Percentiles rank a stretch among this genome's conserved stretches.
Conservation (phyloP, 2,797 vertebrate species). For the Halcyon badia region DNA sequence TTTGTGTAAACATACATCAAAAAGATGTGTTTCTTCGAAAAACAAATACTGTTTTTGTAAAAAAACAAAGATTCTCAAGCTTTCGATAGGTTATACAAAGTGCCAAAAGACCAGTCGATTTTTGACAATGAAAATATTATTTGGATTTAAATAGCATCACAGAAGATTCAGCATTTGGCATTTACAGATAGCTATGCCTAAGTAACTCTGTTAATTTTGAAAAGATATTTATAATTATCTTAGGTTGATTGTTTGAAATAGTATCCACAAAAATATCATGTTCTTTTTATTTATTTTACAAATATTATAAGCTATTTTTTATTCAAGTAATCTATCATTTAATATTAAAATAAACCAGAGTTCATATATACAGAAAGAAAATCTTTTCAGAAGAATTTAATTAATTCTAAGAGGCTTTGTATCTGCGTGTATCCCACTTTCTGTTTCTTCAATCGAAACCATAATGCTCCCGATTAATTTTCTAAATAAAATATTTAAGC, state of each 20-base stretch:
- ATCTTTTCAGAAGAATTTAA: background rate
- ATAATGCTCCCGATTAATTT: background rate
- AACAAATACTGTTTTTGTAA: background rate
- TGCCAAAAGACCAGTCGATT: background rate
- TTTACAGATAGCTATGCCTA: constrained; percentile 29
- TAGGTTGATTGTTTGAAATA: constrained; percentile 37
- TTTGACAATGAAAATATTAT: constrained; percentile 1
- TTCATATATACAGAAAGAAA: constrained; percentile 5
- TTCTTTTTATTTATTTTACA: background rate
- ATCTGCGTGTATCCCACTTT: background rate
- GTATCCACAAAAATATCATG: background rate
- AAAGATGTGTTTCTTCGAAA: background rate
- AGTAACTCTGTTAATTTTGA: constrained; percentile 15
- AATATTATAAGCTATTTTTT: constrained; percentile 35
- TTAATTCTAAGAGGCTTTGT: background rate
- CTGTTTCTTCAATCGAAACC: background rate
- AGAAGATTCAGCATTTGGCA: background rate
- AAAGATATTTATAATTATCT: constrained; percentile 40
- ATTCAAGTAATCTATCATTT: background rate
- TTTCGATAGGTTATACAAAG: background rate
- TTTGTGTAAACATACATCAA: background rate
- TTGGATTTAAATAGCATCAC: constrained; percentile 9
- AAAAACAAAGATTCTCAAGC: background rate
- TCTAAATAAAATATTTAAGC: background rate
- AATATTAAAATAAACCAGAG: background rate